Evolutionary conservation across 2,797 vertebrate genomes (phyloP), one percentile per base, ranked within the genome.

Genomic region (Sebastes alutus): DNA sequence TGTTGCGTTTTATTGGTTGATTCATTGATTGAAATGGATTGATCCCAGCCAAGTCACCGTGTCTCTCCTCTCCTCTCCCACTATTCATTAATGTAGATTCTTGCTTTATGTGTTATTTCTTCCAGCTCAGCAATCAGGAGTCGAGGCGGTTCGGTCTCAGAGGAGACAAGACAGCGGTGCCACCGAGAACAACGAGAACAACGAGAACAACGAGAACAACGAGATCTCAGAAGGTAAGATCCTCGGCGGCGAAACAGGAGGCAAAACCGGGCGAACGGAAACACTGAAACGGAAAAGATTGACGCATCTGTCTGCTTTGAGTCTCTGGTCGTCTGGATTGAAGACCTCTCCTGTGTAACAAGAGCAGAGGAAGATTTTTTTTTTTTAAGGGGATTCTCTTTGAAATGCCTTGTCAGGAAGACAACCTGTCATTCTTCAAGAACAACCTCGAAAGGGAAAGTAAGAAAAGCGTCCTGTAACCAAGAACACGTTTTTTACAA

Each of bases 151-250:
- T 12, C 75, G 87, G 75, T 83, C 92, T n/a, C 91, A 92, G 73
- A 81, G 61, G 59, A 73, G 85, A 38, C 83, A 71, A 30, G 93
- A 80, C 33, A 27, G 72, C 33, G 16, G 76, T 0, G 54, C 42
- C 64, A 33, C 80, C 3, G 81, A 78, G 71, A 89, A 86, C 89
- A 94, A 95, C 65, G 87, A 94, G 89, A 95, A 35, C 33, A 33
- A 11, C 33, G 90, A 92, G 52, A 23, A 86, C 89, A 94, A 95
- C 65, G 87, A 94, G 89, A 89, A 86, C 89, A 94, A 95, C 65
- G 88, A 94, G 89, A 95, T 95, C 81, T 78, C 82, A 22, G 92
- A 93, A 95, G 95, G 96, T 96, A 94, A 94, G 94, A 49, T 70
- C 64, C 66, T 68, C 60, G 2, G 25, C 25, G 23, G 72, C 61